These are phyloP conservation scores for Leptatherina wallacei DNA, from an alignment of 2,797 vertebrate genomes.

Conservation along the genomic window DNA sequence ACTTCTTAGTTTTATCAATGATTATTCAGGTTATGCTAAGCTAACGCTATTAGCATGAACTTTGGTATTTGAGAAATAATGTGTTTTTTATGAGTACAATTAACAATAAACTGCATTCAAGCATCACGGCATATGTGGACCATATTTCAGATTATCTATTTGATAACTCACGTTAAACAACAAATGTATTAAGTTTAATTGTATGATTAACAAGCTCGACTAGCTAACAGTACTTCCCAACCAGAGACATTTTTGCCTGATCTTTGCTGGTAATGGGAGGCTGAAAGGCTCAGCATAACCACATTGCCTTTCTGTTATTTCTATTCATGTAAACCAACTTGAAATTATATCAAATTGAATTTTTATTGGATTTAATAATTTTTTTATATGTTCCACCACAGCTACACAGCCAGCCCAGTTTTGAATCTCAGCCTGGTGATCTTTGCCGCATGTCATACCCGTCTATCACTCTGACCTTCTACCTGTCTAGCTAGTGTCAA, in stretches of 20 bases:
- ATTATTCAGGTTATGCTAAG: not conserved
- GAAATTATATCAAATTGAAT: not conserved
- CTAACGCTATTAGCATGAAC: not conserved
- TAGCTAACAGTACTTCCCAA: not conserved
- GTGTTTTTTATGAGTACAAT: not conserved
- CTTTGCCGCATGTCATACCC: no score
- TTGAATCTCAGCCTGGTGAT: no score
- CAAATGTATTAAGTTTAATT: not conserved
- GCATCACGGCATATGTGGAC: not conserved
- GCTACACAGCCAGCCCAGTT: no score
- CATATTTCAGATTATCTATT: constrained; percentile 1
- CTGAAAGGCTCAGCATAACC: not conserved
- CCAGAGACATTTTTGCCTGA: not conserved
- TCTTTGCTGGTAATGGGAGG: not conserved
- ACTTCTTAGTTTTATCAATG: not conserved
- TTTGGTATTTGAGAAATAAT: not conserved
- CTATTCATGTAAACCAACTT: not conserved
- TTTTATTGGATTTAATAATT: not conserved
- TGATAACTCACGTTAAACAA: not conserved
- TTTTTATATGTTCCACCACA: no score
- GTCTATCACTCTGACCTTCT: no score
- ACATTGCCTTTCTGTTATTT: not conserved
- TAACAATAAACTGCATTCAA: constrained; percentile 2
- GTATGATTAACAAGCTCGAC: not conserved
- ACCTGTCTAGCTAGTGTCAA: no score